phyloP scores from a whole-genome alignment of 2,113 vertebrate species.

The Pygoscelis antarcticus region DNA sequence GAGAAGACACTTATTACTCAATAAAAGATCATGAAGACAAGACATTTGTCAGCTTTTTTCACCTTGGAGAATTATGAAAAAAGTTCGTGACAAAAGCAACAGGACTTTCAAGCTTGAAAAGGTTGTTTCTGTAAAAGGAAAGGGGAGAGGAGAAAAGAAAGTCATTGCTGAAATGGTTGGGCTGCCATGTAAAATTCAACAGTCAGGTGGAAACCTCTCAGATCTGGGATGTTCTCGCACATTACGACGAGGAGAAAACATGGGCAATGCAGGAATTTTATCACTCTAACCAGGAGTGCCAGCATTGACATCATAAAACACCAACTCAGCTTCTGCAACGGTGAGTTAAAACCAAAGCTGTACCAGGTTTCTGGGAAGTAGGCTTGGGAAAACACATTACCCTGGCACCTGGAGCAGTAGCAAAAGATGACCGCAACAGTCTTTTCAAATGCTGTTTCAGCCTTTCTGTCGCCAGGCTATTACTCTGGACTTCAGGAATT shows the following conservation, averaged over 20 bases:
- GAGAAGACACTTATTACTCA: background rate
- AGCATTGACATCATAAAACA: background rate
- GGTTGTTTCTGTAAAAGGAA: background rate
- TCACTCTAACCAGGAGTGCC: background rate
- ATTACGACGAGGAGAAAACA: rapidly evolving
- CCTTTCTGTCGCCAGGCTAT: background rate
- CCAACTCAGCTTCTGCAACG: background rate
- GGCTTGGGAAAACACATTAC: background rate
- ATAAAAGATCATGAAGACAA: background rate
- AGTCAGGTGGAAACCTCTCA: background rate
- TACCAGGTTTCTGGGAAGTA: background rate
- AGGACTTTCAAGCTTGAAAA: background rate
- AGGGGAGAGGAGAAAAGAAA: background rate
- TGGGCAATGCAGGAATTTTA: background rate
- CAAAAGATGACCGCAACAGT: background rate
- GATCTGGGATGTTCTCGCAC: background rate
- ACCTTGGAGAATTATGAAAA: background rate
- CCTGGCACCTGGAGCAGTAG: background rate
- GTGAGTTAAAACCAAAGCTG: background rate
- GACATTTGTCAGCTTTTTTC: background rate
- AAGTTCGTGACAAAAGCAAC: background rate
- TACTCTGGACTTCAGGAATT: background rate
- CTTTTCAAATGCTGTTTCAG: background rate
- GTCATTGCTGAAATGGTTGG: background rate
- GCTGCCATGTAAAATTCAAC: background rate